Percentiles rank a stretch among this genome's conserved stretches.
Evolutionary conservation across 2,888 invertebrate genomes (phyloP).

Genomic region (Pegoplata infirma): DNA sequence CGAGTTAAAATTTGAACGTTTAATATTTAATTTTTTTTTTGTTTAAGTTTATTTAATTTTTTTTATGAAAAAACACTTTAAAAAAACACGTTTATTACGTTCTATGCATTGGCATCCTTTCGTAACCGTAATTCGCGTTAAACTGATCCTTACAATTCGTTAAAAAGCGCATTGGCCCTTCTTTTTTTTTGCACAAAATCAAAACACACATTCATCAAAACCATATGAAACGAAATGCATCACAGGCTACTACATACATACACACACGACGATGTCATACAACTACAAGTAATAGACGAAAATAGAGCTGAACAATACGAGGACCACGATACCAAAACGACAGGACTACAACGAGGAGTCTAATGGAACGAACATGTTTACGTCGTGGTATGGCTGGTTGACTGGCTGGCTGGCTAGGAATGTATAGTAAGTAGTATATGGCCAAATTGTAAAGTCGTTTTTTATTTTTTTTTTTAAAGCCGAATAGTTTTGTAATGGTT

Average conservation of each 20-base stretch:
- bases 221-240: slow-evolving; percentile 56
- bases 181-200: slow-evolving; percentile 56
- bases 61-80: slow-evolving; percentile 22
- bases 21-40: slow-evolving; percentile 32
- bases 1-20: not conserved
- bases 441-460: slow-evolving; percentile 26
- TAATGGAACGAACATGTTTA: slow-evolving; percentile 51
- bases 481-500: slow-evolving; percentile 43
- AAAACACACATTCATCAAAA: slow-evolving; percentile 47
- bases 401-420: not conserved
- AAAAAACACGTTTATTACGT: slow-evolving; percentile 56
- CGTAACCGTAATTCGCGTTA: slow-evolving; percentile 78
- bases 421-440: not conserved
- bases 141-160: slow-evolving; percentile 77
- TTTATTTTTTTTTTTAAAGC: no score
- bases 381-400: slow-evolving; percentile 45
- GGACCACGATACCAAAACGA: slow-evolving; percentile 42
- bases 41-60: slow-evolving; percentile 26
- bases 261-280: slow-evolving; percentile 34
- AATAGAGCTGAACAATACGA: slow-evolving; percentile 33
- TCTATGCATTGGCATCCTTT: slow-evolving; percentile 73
- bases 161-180: slow-evolving; percentile 74
- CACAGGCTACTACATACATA: slow-evolving; percentile 46
- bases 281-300: slow-evolving; percentile 42
- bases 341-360: slow-evolving; percentile 55